Conservation (phyloP, 2,888 invertebrate species). For the Nomada fabriciana region DNA sequence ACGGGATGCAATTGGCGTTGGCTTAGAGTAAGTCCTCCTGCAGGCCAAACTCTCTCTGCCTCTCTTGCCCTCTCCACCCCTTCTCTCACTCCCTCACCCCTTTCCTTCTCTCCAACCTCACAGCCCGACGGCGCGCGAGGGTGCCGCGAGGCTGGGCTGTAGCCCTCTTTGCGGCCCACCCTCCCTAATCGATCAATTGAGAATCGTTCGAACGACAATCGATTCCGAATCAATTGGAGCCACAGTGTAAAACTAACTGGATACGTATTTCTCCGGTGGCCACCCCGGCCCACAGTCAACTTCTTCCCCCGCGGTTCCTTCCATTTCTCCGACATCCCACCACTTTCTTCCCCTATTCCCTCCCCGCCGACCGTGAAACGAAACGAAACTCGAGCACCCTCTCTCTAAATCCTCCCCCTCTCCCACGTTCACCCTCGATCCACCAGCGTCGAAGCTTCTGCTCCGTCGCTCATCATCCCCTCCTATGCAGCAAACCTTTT, state of each 20-base stretch:
- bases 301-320: conserved; percentile 66
- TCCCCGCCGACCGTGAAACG: conserved; percentile 56
- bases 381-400: conserved; percentile 55
- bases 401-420: conserved; percentile 29
- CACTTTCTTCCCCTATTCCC: conserved; percentile 41
- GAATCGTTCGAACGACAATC: conserved; percentile 83
- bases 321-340: conserved; percentile 47
- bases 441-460: conserved; percentile 15
- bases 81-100: not conserved
- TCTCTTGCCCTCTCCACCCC: not conserved
- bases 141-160: conserved; percentile 43
- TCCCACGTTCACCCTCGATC: not conserved
- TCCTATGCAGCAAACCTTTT: conserved; percentile 23
- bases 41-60: conserved; percentile 61
- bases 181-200: conserved; percentile 82
- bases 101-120: not conserved
- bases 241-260: conserved; percentile 83
- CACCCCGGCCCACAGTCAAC: conserved; percentile 68
- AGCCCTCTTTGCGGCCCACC: conserved; percentile 66
- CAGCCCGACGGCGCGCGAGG: conserved; percentile 24
- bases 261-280: conserved; percentile 81
- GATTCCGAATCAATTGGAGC: conserved; percentile 83
- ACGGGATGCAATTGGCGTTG: conserved; percentile 79
- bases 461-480: conserved; percentile 34
- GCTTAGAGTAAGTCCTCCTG: conserved; percentile 76